phyloP scores from a whole-genome alignment of 2,888 invertebrate species.

The Linnaemya tessellans region DNA sequence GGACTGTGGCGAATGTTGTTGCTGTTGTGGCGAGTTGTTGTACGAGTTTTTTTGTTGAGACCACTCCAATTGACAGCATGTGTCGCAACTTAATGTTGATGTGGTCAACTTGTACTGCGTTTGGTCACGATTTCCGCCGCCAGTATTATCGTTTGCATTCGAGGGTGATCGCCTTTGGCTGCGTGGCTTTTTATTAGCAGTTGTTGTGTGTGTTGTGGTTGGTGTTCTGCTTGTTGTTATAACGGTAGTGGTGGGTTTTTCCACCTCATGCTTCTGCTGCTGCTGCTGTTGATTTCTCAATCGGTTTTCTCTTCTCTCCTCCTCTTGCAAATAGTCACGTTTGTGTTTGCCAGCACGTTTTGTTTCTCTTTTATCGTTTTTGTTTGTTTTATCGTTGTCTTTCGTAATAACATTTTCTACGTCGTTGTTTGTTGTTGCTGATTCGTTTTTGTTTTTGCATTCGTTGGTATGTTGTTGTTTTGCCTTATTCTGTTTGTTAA shows the following conservation, averaged over 20 bases:
- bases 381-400: constrained; percentile 52
- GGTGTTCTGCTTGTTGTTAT: constrained; percentile 40
- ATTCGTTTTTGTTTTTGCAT: constrained; percentile 35
- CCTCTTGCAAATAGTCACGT: constrained; percentile 45
- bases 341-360: constrained; percentile 58
- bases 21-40: constrained; percentile 52
- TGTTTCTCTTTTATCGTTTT: constrained; percentile 59
- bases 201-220: constrained; percentile 25
- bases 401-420: constrained; percentile 37
- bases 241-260: constrained; percentile 28
- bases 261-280: constrained; percentile 36
- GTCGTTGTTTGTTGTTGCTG: constrained; percentile 43
- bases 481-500: constrained; percentile 56
- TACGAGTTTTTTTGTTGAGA: constrained; percentile 66
- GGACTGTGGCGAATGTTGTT: constrained; percentile 68
- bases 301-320: constrained; percentile 52
- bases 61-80: constrained; percentile 77
- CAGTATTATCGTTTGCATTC: constrained; percentile 30
- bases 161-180: constrained; percentile 65
- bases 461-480: constrained; percentile 67
- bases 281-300: constrained; percentile 38
- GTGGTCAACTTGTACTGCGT: constrained; percentile 51
- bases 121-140: constrained; percentile 7
- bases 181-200: constrained; percentile 47
- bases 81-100: constrained; percentile 74